These are phyloP conservation scores for Enteromius afrohamiltoni DNA, from an alignment of 2,797 vertebrate species.

Conservation along the genomic window DNA sequence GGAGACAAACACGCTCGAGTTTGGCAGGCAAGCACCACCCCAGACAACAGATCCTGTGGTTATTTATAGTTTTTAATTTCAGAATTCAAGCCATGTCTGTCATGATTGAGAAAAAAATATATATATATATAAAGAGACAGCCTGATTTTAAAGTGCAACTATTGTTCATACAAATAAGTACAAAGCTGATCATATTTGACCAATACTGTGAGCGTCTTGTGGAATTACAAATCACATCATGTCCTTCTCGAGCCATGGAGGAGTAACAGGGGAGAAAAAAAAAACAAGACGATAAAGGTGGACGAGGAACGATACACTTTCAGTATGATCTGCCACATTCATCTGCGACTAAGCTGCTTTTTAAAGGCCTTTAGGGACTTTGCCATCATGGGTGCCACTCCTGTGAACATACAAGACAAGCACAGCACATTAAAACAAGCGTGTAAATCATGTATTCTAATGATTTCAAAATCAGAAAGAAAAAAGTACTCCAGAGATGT, in stretches of 20 bases:
- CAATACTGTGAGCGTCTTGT: neutral
- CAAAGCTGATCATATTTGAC: neutral
- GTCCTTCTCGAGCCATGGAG: no score
- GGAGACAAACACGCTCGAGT: conserved; percentile 61
- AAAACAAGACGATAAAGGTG: neutral
- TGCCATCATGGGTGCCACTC: conserved; percentile 88
- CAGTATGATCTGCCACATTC: conserved; percentile 50
- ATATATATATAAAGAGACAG: neutral
- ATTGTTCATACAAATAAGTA: conserved; percentile 12
- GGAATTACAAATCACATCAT: conserved; percentile 3
- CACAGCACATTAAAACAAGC: neutral
- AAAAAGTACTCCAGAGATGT: neutral
- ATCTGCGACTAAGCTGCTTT: conserved; percentile 78
- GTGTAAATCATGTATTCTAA: neutral
- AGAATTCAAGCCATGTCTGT: conserved; percentile 14
- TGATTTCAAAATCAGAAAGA: neutral
- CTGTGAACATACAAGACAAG: conserved; percentile 65
- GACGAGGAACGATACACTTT: neutral
- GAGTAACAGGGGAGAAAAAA: no score
- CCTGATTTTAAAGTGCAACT: conserved; percentile 38
- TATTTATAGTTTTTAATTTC: conserved; percentile 37
- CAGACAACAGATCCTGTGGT: neutral
- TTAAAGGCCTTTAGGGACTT: conserved; percentile 86
- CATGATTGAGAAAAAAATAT: conserved; percentile 16
- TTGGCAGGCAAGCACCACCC: neutral